Conservation (phyloP, 2,113 vertebrate species). For the Athene noctua region DNA sequence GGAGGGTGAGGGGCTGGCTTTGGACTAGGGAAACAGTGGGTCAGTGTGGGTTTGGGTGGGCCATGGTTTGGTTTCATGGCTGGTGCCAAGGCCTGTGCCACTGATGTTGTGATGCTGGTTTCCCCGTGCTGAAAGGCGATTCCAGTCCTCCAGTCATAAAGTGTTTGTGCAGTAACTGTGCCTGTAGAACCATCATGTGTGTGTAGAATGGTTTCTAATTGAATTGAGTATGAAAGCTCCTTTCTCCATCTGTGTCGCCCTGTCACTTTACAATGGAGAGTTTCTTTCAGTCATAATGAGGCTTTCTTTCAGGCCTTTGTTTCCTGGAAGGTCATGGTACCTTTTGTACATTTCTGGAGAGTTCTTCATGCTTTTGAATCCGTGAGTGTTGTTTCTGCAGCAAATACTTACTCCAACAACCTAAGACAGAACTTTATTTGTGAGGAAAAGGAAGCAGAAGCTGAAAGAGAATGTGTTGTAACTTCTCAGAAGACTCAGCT, state of each 20-base stretch:
- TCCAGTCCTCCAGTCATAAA: not conserved
- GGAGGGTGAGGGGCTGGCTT: too few relatives aligned
- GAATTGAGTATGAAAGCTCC: too few relatives aligned
- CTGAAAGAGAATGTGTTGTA: not conserved
- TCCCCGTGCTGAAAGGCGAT: not conserved
- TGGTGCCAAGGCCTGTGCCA: not conserved
- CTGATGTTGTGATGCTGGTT: not conserved
- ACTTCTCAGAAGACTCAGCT: not conserved
- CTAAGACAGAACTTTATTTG: not conserved
- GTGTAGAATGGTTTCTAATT: not conserved
- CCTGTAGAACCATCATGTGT: not conserved
- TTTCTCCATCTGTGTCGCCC: accelerated
- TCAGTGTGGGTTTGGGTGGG: too few relatives aligned
- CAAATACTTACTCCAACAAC: not conserved
- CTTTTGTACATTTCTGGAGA: not conserved
- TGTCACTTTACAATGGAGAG: accelerated
- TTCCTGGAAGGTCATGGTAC: not conserved
- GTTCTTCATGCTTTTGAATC: not conserved
- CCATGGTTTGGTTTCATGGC: not conserved
- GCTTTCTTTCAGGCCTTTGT: not conserved
- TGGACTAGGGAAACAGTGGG: too few relatives aligned
- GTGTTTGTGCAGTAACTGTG: not conserved
- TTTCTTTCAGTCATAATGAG: not conserved
- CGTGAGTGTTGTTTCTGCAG: not conserved
- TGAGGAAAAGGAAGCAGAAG: not conserved